Conservation (phyloP, 1,140 invertebrate species). For the Pissodes strobi region DNA sequence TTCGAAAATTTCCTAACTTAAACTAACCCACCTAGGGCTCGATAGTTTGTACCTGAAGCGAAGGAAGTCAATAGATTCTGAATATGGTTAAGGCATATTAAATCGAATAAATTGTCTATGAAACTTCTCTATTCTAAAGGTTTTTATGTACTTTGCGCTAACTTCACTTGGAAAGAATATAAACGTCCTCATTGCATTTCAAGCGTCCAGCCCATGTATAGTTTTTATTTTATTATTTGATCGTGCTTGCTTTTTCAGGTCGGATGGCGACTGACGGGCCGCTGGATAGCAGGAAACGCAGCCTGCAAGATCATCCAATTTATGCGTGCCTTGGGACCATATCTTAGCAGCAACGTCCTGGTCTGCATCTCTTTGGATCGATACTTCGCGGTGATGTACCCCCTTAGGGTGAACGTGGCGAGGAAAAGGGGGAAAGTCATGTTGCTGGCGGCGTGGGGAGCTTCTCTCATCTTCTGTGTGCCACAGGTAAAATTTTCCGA, state of each 20-base stretch:
- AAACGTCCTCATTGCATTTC: too few species aligned
- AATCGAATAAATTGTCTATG: too few species aligned
- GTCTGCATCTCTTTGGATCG: constrained; percentile 80
- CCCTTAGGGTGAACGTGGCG: constrained; percentile 71
- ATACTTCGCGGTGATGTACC: constrained; percentile 78
- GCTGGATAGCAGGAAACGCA: constrained; percentile 78
- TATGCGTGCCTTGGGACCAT: constrained; percentile 78
- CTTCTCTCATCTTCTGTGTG: constrained; percentile 69
- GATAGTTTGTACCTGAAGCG: too few species aligned
- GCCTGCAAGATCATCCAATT: constrained; percentile 77
- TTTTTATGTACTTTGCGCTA: too few species aligned
- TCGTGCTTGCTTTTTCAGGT: constrained; percentile 66
- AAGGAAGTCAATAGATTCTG: too few species aligned
- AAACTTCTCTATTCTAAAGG: too few species aligned
- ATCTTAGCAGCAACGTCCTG: constrained; percentile 78
- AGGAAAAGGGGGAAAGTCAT: constrained; percentile 72
- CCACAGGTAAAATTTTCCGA: constrained; percentile 73
- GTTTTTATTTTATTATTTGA: too few species aligned
- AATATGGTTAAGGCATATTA: too few species aligned
- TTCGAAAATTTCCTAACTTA: too few species aligned
- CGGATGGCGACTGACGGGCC: constrained; percentile 75
- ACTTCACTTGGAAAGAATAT: too few species aligned
- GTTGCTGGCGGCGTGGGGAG: constrained; percentile 72
- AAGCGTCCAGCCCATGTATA: too few species aligned
- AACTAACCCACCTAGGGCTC: too few species aligned